A percentile compares a stretch with the other conserved stretches of the same genome.
Conservation (phyloP, 2,113 vertebrate genomes). For the Serinus canaria region DNA sequence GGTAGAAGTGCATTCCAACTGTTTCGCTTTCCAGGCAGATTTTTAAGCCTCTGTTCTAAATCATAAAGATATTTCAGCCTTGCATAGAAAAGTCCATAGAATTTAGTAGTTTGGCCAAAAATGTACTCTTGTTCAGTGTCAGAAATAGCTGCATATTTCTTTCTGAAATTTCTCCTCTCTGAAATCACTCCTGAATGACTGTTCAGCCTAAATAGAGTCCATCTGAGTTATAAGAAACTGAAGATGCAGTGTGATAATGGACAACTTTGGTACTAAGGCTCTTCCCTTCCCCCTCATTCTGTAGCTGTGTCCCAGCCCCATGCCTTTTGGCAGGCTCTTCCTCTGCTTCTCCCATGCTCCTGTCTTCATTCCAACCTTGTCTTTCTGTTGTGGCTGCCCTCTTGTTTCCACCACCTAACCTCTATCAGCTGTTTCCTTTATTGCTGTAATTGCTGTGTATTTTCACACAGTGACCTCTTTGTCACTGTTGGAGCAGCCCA, state of each 20-base stretch:
- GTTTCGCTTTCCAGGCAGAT: neutral
- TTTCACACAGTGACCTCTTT: constrained; percentile 48
- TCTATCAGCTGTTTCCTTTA: constrained; percentile 62
- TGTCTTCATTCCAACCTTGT: constrained; percentile 34
- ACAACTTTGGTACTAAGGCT: neutral
- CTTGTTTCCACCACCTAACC: constrained; percentile 36
- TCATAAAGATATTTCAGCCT: neutral
- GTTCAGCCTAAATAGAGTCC: neutral
- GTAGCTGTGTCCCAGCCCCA: neutral
- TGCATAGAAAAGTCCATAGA: neutral
- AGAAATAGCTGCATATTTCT: neutral
- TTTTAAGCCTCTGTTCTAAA: neutral
- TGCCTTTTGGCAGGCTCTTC: neutral
- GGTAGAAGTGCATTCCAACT: neutral
- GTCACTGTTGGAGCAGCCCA: constrained; percentile 35
- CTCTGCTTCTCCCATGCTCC: neutral
- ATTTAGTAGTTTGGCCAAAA: neutral
- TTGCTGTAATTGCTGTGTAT: constrained; percentile 32
- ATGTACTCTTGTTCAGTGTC: neutral
- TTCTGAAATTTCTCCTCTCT: neutral
- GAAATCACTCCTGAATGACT: neutral
- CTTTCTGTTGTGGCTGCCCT: constrained; percentile 35
- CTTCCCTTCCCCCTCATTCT: neutral
- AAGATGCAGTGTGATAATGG: neutral
- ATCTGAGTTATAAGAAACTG: neutral